Evolutionary conservation across 1,140 invertebrate species (phyloP), one percentile per base, ranked within the genome.

Genomic region (Polypedilum vanderplanki): DNA sequence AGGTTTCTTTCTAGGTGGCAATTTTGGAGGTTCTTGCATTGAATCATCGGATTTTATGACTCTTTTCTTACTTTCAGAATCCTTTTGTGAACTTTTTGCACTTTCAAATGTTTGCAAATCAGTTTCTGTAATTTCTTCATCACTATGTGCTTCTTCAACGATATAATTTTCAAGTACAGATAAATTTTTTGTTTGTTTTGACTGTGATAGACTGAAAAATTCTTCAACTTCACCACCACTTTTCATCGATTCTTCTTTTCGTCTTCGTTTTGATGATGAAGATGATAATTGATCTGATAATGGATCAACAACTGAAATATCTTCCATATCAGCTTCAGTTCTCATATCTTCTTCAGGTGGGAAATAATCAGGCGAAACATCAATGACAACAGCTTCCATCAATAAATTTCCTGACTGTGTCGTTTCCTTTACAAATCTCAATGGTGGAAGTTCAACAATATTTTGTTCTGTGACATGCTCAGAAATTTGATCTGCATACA

Each of bases 381-480:
- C 94, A 74, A 96, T 95, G 3, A 96, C 90, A 17, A 95, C 91
- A 1, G 93, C 93, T 85, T 96, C 93, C 92, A 95, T 94, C 0
- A 94, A 80, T 4, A 95, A 83, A 81, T 94, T 93, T 17, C 93
- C 92, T 1, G 93, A 93, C 24, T 89, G 92, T 0, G 93, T 94
- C 0, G 93, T 92, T 84, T 96, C 93, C 82, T 95, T 94, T 0
- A 92, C 89, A 80, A 96, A 95, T 75, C 93, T 85, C 78, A 96
- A 84, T 10, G 93, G 93, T 17, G 94, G 94, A n/a, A 96, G 82
- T 82, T 95, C 93, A 0, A 95, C 89, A 3, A 95, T 87, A 81
- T 93, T 93, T 76, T 93, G 91, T 82, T 94, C 93, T 83, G 93
- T 92, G 4, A 95, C 88, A 81, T 94, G 91, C 84, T 95, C 93